Evolutionary conservation across 53 echinoderm and acorn worm genomes (phyloP).

Genomic region (Arbacia lixula): DNA sequence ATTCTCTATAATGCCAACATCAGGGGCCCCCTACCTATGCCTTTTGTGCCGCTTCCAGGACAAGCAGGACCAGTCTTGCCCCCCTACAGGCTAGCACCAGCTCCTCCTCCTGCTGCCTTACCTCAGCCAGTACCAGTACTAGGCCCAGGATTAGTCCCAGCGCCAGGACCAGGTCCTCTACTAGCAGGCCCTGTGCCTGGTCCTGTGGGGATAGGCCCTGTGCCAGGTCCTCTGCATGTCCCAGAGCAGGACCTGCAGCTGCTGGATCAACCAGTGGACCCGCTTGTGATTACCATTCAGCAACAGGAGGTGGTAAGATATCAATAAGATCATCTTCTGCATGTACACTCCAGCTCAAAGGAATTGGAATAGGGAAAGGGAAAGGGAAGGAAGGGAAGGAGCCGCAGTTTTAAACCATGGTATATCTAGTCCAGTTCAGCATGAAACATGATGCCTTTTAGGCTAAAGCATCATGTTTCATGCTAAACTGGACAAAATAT

Average conservation of each 20-base stretch:
- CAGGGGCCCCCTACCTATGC: neutral
- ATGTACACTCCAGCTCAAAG: too few species aligned
- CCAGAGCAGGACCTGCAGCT: neutral
- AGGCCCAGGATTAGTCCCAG: neutral
- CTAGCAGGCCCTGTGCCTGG: neutral
- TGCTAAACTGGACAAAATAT: too few species aligned
- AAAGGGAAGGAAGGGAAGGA: too few species aligned
- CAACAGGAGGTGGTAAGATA: conserved; percentile 60
- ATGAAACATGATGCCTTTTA: too few species aligned
- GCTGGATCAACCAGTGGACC: neutral
- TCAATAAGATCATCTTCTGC: too few species aligned
- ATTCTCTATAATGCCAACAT: too few species aligned
- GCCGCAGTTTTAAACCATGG: too few species aligned
- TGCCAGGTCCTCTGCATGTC: too few species aligned
- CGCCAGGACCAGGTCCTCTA: neutral
- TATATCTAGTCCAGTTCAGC: too few species aligned
- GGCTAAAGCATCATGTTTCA: too few species aligned
- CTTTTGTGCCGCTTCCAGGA: neutral
- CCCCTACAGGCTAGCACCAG: neutral
- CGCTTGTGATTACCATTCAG: neutral
- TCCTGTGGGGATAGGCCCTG: too few species aligned
- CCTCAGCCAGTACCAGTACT: neutral
- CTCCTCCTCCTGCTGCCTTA: conserved; percentile 1
- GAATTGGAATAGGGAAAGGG: too few species aligned
- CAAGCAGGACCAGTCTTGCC: neutral